phyloP scores from a whole-genome alignment of 2,113 vertebrate species.

The Ochotona curzoniae region DNA sequence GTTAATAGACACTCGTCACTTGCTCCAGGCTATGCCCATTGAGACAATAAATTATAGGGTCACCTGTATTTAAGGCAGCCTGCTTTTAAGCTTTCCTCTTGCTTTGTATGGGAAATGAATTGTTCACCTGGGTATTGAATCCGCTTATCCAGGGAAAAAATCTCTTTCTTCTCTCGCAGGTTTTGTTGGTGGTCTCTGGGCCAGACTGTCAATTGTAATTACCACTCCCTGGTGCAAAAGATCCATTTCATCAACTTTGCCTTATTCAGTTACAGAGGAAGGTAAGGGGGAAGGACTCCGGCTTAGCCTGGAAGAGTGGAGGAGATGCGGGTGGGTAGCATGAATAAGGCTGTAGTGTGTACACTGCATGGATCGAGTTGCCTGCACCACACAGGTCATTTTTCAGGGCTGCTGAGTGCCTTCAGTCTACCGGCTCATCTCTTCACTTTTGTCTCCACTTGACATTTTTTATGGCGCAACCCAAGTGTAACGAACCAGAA shows the following conservation, averaged over 20 bases:
- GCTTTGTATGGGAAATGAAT: not conserved
- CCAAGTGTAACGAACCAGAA: constrained; percentile 36
- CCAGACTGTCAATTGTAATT: constrained; percentile 48
- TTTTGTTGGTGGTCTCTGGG: constrained; percentile 15
- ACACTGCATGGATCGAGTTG: too few species aligned
- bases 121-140: constrained; percentile 23
- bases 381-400: not conserved
- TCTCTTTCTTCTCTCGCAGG: not conserved
- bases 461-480: constrained; percentile 5
- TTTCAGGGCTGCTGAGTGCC: not conserved
- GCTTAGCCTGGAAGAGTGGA: not conserved
- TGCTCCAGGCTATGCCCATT: not conserved
- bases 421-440: constrained; percentile 19
- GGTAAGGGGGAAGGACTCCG: not conserved
- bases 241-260: not conserved
- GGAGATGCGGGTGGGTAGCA: not conserved
- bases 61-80: not conserved
- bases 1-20: not conserved
- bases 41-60: not conserved
- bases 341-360: not conserved
- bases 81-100: not conserved
- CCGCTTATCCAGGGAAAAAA: constrained; percentile 27
- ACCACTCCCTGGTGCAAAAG: not conserved
- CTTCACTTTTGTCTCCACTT: not conserved
- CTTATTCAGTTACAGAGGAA: not conserved